Evolutionary conservation across 1,140 invertebrate species (phyloP).

Genomic region (Drosophila parvula): DNA sequence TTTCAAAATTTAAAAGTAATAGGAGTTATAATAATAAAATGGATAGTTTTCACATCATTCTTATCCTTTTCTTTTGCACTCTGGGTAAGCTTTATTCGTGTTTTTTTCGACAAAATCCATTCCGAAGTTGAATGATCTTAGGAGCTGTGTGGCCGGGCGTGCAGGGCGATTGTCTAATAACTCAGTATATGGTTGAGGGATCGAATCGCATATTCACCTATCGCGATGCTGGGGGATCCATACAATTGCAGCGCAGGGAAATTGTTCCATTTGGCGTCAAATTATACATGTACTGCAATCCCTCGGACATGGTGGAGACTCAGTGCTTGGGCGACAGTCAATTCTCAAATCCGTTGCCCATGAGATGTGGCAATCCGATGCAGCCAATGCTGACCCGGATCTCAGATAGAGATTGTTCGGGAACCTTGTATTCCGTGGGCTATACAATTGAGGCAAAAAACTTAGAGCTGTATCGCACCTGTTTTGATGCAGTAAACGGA

Average conservation of each 20-base stretch:
- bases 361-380: slow-evolving; percentile 53
- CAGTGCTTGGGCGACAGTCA: slow-evolving; percentile 40
- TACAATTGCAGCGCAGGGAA: slow-evolving; percentile 52
- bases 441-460: slow-evolving; percentile 29
- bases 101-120: not conserved
- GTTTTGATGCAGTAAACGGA: slow-evolving; percentile 37
- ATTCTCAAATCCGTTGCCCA: slow-evolving; percentile 36
- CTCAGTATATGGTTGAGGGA: slow-evolving; percentile 29
- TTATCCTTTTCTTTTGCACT: not conserved
- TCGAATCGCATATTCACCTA: slow-evolving; percentile 61
- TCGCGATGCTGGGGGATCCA: slow-evolving; percentile 37
- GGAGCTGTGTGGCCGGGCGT: slow-evolving; percentile 6
- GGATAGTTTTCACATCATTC: not conserved
- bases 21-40: not conserved
- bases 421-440: slow-evolving; percentile 48
- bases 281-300: slow-evolving; percentile 46
- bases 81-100: slow-evolving; percentile 7
- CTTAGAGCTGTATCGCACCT: slow-evolving; percentile 61
- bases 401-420: slow-evolving; percentile 20
- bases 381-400: slow-evolving; percentile 2
- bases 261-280: slow-evolving; percentile 44
- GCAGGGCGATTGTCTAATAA: slow-evolving; percentile 31
- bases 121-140: rapidly evolving
- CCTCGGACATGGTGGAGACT: slow-evolving; percentile 28
- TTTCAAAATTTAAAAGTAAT: slow-evolving; percentile 10